Evolutionary conservation across 2,888 invertebrate species (phyloP).

Genomic region (Cosmopolites sordidus): DNA sequence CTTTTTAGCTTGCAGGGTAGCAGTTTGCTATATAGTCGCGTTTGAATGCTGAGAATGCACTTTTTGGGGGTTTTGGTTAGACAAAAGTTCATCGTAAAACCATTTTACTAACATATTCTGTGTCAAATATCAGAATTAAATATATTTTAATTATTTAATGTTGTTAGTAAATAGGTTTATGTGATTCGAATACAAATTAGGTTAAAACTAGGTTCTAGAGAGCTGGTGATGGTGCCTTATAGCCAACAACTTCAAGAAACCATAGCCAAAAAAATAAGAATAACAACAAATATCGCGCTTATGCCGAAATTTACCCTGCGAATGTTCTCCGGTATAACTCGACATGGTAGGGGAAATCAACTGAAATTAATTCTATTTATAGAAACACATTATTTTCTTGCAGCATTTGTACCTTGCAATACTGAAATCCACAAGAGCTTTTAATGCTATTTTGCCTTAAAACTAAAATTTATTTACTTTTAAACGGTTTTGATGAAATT

Average conservation of each 20-base stretch:
- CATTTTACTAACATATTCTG: slow-evolving; percentile 1
- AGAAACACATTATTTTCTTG: no score
- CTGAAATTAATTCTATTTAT: no score
- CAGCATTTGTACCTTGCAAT: no score
- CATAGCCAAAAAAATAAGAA: background rate
- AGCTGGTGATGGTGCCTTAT: slow-evolving; percentile 44
- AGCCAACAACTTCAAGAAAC: slow-evolving; percentile 31
- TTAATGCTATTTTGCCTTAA: no score
- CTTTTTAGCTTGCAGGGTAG: slow-evolving; percentile 45
- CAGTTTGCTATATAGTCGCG: slow-evolving; percentile 28
- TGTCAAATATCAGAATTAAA: no score
- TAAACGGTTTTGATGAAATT: no score
- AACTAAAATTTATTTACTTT: no score
- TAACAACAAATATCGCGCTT: no score
- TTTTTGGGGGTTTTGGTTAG: slow-evolving; percentile 34
- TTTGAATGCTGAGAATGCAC: slow-evolving; percentile 45
- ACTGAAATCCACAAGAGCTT: no score
- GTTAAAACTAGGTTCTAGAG: slow-evolving; percentile 29
- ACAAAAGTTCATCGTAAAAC: slow-evolving; percentile 14
- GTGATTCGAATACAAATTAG: slow-evolving; percentile 16
- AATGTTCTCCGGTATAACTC: slow-evolving; percentile 17
- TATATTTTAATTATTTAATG: no score
- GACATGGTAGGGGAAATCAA: background rate
- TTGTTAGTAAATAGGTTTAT: slow-evolving; percentile 17
- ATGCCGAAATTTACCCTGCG: slow-evolving; percentile 20